phyloP scores from a whole-genome alignment of 1,140 invertebrate genomes.

The Subanguina moxae region DNA sequence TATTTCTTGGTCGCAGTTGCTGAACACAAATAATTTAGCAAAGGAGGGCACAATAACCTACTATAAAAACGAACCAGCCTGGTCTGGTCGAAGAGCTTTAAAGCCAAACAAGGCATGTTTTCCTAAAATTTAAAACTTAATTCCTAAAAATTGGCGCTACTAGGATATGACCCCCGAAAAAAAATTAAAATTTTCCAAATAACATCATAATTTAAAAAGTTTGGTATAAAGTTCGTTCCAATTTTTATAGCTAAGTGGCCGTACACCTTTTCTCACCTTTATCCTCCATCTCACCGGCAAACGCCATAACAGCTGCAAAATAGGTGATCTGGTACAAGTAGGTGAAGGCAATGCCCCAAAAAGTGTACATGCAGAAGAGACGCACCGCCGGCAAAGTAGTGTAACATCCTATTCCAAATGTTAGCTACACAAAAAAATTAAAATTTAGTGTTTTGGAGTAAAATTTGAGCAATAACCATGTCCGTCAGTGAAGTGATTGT shows the following conservation, averaged over 20 bases:
- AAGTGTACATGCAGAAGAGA: constrained; percentile 62
- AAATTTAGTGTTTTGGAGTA: background rate
- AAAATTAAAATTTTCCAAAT: too few species aligned
- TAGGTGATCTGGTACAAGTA: constrained; percentile 61
- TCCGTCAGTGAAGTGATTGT: constrained; percentile 65
- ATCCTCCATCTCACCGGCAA: constrained; percentile 59
- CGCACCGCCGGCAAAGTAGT: constrained; percentile 61
- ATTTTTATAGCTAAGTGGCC: too few species aligned
- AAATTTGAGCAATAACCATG: constrained; percentile 42
- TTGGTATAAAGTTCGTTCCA: too few species aligned
- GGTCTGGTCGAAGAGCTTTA: constrained; percentile 13
- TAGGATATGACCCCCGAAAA: too few species aligned
- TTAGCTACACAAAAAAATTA: constrained; percentile 47
- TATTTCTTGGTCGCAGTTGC: constrained; percentile 27
- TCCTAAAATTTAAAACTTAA: background rate
- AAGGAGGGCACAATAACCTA: background rate
- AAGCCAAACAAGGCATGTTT: constrained; percentile 28
- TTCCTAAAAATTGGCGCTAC: too few species aligned
- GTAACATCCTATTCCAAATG: constrained; percentile 62
- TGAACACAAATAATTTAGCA: constrained; percentile 15
- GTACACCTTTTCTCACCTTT: constrained; percentile 44
- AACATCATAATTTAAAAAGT: too few species aligned
- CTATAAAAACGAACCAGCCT: constrained; percentile 4
- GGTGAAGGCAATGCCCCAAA: constrained; percentile 60
- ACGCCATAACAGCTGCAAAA: constrained; percentile 58